Evolutionary conservation across 2,113 vertebrate species (phyloP), one percentile per base, ranked within the genome.

Genomic region (Pterocles burchelli): DNA sequence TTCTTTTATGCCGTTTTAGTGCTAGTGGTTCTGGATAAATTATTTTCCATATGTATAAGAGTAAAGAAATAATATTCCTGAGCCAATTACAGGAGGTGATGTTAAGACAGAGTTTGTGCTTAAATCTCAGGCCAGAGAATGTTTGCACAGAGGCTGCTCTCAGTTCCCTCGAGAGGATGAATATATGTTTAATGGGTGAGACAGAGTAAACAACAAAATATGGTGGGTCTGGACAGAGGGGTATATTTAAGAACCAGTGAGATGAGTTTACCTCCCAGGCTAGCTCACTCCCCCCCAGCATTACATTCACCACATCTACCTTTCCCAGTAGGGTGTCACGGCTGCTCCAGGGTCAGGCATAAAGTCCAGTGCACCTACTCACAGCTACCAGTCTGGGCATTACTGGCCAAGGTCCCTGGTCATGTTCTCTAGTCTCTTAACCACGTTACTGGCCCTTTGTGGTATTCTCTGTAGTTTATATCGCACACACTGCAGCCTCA

Each of bases 241-340:
- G 2, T 70, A 1, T 33, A 12, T 36, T 70, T 58, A 66, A 58
- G 59, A 66, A 33, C 7, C 10, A 17, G 8, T 57, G 46, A 81
- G 46, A 58, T 41, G 9, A 58, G 26, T 0, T 51, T 61, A 19
- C 11, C 28, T 58, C 17, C n/a, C 21, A 28, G 1, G 11, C 11
- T 8, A 45, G 26, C 52, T 79, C 4, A 1, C 11, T 48, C 9
- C 29, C 21, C 21, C 52, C 36, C 55, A 76, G 22, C 34, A 29
- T 31, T 59, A 45, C 1, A 0, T 52, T 79, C 2, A 1, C 17
- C 26, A 2, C 16, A 16, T 49, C 45, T 54, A 2, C 19, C 11
- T 13, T 43, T 54, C 41, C 46, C 45, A n/a, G 26, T 14, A 55
- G 46, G 55, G 55, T 24, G 36, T 62, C 25, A 33, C 43, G 75